Evolutionary conservation across 2,888 invertebrate genomes (phyloP).

Genomic region (Spodoptera picta): DNA sequence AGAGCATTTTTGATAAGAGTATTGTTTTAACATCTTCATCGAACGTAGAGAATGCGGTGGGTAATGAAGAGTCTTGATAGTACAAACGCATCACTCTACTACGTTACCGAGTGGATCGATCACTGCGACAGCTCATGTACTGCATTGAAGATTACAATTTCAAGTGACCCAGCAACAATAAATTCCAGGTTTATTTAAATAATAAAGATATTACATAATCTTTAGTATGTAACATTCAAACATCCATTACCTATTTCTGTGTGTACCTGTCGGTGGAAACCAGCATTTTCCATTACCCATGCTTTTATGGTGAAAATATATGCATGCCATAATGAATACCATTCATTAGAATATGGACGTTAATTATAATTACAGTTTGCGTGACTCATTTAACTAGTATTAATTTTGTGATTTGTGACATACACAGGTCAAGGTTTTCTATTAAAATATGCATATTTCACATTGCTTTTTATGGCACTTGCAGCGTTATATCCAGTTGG

Average conservation of each 20-base stretch:
- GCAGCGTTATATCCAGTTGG: conserved; percentile 2
- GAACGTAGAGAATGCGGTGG: neutral
- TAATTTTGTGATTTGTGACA: conserved; percentile 48
- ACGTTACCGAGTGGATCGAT: conserved; percentile 1
- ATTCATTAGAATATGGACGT: conserved; percentile 52
- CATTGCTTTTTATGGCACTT: conserved; percentile 10
- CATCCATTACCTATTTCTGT: too few species aligned
- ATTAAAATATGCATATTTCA: conserved; percentile 34
- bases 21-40: neutral
- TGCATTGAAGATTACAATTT: conserved; percentile 1
- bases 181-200: neutral
- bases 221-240: too few species aligned
- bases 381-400: conserved; percentile 55
- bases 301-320: conserved; percentile 36
- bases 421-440: conserved; percentile 56
- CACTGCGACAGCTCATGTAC: conserved; percentile 6
- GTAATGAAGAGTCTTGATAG: neutral
- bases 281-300: conserved; percentile 21
- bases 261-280: too few species aligned
- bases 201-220: neutral
- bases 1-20: too few species aligned
- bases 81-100: neutral
- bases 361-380: conserved; percentile 64
- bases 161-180: conserved; percentile 1
- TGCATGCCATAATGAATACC: conserved; percentile 45